Conservation (phyloP, 2,113 vertebrate genomes). For the Caracal caracal region DNA sequence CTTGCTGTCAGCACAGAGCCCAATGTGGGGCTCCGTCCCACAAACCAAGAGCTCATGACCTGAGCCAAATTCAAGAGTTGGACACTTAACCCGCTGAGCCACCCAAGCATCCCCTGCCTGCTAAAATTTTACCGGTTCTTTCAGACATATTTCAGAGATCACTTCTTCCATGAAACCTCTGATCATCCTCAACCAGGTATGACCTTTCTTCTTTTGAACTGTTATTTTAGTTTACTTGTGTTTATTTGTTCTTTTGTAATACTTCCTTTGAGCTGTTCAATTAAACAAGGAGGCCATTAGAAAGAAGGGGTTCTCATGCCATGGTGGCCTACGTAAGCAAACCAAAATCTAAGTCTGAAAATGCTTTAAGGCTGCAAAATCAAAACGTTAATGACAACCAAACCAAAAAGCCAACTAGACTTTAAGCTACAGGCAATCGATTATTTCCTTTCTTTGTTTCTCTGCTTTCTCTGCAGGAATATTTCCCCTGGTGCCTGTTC, state of each 20-base stretch:
- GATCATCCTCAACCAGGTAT: not conserved
- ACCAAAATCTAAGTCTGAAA: not conserved
- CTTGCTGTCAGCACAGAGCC: too few species aligned
- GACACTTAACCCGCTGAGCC: too few species aligned
- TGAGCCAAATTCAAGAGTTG: too few species aligned
- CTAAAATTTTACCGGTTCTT: not conserved
- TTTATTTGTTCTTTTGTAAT: not conserved
- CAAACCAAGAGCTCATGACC: too few species aligned
- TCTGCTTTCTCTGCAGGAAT: not conserved
- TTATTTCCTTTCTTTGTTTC: not conserved
- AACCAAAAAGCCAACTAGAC: not conserved
- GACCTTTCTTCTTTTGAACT: not conserved
- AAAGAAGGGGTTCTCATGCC: not conserved
- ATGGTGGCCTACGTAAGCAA: not conserved
- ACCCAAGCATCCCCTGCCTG: not conserved
- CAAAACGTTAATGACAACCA: not conserved
- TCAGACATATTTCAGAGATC: not conserved
- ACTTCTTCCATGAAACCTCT: not conserved
- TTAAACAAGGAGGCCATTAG: not conserved
- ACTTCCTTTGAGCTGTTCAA: not conserved
- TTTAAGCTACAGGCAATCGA: not conserved
- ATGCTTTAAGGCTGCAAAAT: not conserved
- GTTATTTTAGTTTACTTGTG: not conserved
- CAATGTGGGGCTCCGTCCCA: too few species aligned
- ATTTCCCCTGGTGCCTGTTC: not conserved